phyloP scores from a whole-genome alignment of 2,888 invertebrate genomes.

The Coronaproctus castanopsis region DNA sequence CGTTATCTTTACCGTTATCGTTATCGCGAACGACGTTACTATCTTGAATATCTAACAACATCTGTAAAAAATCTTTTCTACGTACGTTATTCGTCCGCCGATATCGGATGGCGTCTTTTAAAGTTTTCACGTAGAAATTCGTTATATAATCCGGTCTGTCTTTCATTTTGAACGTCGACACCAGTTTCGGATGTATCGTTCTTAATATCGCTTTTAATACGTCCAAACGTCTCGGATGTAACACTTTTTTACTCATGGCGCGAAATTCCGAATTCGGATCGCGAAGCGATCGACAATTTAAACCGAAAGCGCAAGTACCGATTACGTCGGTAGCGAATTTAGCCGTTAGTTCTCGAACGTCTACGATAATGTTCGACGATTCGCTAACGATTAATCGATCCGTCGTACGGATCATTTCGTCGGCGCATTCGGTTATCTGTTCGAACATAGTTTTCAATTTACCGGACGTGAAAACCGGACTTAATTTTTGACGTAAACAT shows the following conservation, averaged over 20 bases:
- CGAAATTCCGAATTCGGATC: constrained; percentile 28
- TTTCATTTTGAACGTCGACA: background rate
- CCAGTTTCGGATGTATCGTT: background rate
- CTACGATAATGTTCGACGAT: constrained; percentile 5
- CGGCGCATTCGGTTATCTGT: constrained; percentile 11
- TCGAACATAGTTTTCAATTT: constrained; percentile 24
- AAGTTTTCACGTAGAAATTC: background rate
- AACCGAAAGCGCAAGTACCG: constrained; percentile 30
- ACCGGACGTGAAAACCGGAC: constrained; percentile 27
- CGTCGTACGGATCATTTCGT: constrained; percentile 10
- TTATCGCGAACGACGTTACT: no score
- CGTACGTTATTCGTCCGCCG: background rate
- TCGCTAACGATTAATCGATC: constrained; percentile 1
- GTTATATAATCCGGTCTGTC: background rate
- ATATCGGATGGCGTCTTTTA: background rate
- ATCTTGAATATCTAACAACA: background rate
- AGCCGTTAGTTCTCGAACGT: constrained; percentile 23
- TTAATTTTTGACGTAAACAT: constrained; percentile 25
- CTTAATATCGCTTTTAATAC: background rate
- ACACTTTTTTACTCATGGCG: background rate
- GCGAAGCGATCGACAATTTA: constrained; percentile 28
- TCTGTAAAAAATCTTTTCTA: background rate
- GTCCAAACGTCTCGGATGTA: background rate
- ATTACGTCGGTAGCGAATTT: constrained; percentile 32
- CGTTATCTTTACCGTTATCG: no score